Evolutionary conservation across 2,797 vertebrate species (phyloP).

Genomic region (Pitangus sulphuratus): DNA sequence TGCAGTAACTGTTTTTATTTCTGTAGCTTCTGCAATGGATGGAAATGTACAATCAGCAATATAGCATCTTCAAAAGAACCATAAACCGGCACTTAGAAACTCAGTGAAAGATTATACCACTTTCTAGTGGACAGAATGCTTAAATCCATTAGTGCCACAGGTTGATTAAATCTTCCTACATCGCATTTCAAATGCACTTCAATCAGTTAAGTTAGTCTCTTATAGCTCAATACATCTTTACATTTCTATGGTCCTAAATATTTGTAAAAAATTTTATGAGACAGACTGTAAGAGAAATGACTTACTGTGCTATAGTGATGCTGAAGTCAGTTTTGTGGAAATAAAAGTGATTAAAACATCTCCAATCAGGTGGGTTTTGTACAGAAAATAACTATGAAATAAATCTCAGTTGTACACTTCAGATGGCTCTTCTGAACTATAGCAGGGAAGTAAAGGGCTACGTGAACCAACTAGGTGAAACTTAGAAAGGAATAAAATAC

Average conservation of each 20-base stretch:
- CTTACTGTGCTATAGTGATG: slow-evolving; percentile 1
- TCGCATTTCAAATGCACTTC: slow-evolving; percentile 63
- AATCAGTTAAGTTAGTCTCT: slow-evolving; percentile 64
- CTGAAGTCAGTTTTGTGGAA: slow-evolving; percentile 32
- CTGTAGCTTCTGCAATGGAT: background rate
- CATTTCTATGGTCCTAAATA: slow-evolving; percentile 57
- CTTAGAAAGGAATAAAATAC: slow-evolving; percentile 57
- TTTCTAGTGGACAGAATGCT: slow-evolving; percentile 66
- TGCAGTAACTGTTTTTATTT: background rate
- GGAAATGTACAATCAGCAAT: slow-evolving; percentile 14
- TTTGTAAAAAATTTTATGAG: slow-evolving; percentile 50
- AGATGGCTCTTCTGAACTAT: background rate
- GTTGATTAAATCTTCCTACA: slow-evolving; percentile 70
- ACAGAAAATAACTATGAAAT: slow-evolving; percentile 9
- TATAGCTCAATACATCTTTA: slow-evolving; percentile 53
- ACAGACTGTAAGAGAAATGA: slow-evolving; percentile 45
- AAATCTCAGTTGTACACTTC: slow-evolving; percentile 43
- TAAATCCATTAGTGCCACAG: slow-evolving; percentile 65
- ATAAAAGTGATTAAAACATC: slow-evolving; percentile 37
- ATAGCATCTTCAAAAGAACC: background rate
- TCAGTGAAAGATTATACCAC: slow-evolving; percentile 43
- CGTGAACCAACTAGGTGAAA: slow-evolving; percentile 46
- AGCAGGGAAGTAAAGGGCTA: slow-evolving; percentile 35
- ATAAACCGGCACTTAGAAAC: slow-evolving; percentile 60
- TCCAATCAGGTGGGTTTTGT: background rate